Base-by-base conservation (phyloP, 2,888 invertebrate genomes). In the Liodrosophila aerea region DNA sequence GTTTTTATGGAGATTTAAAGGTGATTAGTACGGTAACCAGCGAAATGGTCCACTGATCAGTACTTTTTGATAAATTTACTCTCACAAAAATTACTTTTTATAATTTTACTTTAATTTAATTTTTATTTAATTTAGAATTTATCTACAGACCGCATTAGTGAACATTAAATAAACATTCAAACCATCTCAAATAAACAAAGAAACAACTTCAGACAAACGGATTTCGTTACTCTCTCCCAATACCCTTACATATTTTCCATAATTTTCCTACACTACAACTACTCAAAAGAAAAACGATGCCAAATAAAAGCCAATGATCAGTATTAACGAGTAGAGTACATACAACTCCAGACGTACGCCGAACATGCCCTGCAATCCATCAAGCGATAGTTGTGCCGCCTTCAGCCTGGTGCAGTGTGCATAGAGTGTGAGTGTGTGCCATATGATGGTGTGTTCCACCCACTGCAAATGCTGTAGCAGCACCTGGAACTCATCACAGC, bases 381-480 rank as follows among this genome's bases (percentile, higher is more conserved):
- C 51, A 11, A 73, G 15, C 4, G 33, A 22, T 8, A 9, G 54
- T 37, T 60, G 64, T 0, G 46, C 51, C 18, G 46, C 39, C 65
- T 53, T 54, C 29, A 76, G n/a, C 5, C 46, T 37, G 9, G 47
- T 43, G 40, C 70, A 76, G 18, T 70, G 74, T 8, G 45, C 41
- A 18, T 76, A 69, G 8, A 66, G 58, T 1, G 53, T 39, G 9
- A 73, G 2, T 0, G 40, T 66, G 4, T 68, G 69, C 13, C 58
- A 16, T 0, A 76, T 45, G n/a, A 76, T 54, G 1, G 58, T 61
- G n/a, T 73, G 73, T 45, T 76, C 76, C 13, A 57, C 44, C 50
- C 52, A 44, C 22, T 74, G 74, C 4, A 69, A 22, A 0, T 53
- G 37, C 50, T 69, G 37, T 36, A 76, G 40, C n/a, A 51, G 49